Evolutionary conservation across 2,113 vertebrate species (phyloP), one percentile per base, ranked within the genome.

Genomic region (Centropristis striata): DNA sequence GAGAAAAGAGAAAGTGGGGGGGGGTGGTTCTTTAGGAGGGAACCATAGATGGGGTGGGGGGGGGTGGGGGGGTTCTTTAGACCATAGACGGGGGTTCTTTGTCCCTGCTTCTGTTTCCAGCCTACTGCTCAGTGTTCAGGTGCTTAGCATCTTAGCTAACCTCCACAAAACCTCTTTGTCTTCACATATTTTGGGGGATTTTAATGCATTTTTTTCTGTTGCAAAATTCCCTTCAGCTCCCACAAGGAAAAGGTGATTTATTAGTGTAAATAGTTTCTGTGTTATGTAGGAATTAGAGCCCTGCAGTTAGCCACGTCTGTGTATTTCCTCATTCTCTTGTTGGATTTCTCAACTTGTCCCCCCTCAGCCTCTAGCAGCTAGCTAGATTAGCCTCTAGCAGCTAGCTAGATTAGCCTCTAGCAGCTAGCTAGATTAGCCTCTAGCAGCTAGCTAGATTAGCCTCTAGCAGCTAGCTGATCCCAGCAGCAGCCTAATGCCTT

Each of bases 41-140:
- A 9, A n/a, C n/a, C n/a, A n/a, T n/a, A n/a, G n/a, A n/a, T n/a
- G n/a, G n/a, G n/a, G 28, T 57, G n/a, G 67, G 50, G 13, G 18
- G 54, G 27, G 36, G n/a, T 15, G 64, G 32, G n/a, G n/a, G n/a
- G n/a, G n/a, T 27, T 20, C 36, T 4, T 12, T 42, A 59, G 21
- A 37, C 13, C 41, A 50, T 61, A 28, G 51, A 50, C 6, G 58
- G 28, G 63, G 51, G 27, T 49, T 32, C 49, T 12, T 65, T 25
- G 44, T 53, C 70, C 57, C 49, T 42, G 54, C 44, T 53, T 4
- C 44, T 54, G 6, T 44, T 54, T 61, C 32, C 39, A 55, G 1
- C 60, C 57, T 75, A 60, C 77, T 57, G 42, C 70, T 70, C 23
- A 53, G 18, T 50, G 58, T 73, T 75, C 36, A 81, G 59, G 58